Conservation (phyloP, 1,140 invertebrate genomes). For the Oscheius sp. region DNA sequence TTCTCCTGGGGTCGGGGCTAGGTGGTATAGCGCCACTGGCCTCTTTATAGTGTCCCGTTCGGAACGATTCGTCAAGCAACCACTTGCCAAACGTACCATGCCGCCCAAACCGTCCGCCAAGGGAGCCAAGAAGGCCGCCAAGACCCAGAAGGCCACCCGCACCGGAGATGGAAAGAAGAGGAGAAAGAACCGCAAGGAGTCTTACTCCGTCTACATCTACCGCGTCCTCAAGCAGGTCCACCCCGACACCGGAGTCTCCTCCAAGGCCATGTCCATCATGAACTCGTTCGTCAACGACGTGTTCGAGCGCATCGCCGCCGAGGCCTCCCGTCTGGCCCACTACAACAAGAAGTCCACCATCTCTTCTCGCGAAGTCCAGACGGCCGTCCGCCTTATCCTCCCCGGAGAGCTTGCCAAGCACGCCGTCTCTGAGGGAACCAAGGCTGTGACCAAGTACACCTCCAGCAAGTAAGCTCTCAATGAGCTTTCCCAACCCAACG, state of each 20-base stretch:
- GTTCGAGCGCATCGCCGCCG: constrained; percentile 71
- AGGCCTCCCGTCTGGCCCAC: constrained; percentile 71
- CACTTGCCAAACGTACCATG: constrained; percentile 45
- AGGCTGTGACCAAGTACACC: constrained; percentile 42
- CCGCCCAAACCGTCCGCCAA: constrained; percentile 63
- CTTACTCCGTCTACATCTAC: constrained; percentile 58
- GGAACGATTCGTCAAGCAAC: too few relatives aligned
- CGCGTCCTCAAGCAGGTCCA: constrained; percentile 61
- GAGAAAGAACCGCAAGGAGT: constrained; percentile 61
- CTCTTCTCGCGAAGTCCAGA: constrained; percentile 63
- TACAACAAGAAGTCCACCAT: constrained; percentile 71
- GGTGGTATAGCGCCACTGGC: too few relatives aligned
- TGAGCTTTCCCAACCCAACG: constrained; percentile 38
- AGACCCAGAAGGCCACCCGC: constrained; percentile 63
- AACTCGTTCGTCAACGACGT: constrained; percentile 72
- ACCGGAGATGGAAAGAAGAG: constrained; percentile 63
- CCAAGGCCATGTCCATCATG: constrained; percentile 70
- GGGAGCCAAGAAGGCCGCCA: constrained; percentile 65
- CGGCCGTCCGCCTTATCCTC: constrained; percentile 62
- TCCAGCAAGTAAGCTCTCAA: constrained; percentile 33
- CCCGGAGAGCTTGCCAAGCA: constrained; percentile 51
- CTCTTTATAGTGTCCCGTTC: too few relatives aligned
- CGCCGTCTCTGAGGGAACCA: constrained; percentile 39
- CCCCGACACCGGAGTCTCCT: constrained; percentile 65
- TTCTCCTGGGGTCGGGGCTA: too few relatives aligned